Conservation (phyloP, 2,113 vertebrate species). For the Notarius lentiginosus region DNA sequence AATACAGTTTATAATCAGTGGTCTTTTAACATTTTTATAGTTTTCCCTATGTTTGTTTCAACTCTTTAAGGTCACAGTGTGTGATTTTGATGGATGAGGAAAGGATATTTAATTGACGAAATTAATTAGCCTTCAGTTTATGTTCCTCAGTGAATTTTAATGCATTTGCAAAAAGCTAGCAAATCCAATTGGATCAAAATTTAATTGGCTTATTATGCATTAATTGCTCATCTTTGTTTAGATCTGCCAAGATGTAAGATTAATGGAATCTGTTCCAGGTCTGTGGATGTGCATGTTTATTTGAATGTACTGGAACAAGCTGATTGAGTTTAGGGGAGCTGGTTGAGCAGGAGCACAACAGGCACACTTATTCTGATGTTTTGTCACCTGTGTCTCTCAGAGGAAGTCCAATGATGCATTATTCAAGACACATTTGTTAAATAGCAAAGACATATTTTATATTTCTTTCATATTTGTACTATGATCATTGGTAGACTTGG, state of each 20-base stretch:
- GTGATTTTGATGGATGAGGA: background rate
- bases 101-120: background rate
- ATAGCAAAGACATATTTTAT: background rate
- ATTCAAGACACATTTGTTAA: background rate
- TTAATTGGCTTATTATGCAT: background rate
- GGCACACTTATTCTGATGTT: conserved; percentile 20
- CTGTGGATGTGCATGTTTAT: conserved; percentile 46
- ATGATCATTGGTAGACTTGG: background rate
- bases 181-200: background rate
- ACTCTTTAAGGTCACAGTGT: background rate
- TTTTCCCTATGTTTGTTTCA: background rate
- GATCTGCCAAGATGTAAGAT: conserved; percentile 37
- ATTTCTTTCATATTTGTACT: background rate
- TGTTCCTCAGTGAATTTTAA: background rate
- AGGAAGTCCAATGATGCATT: background rate
- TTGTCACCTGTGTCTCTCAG: background rate
- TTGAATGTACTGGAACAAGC: conserved; percentile 40
- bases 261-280: conserved; percentile 38
- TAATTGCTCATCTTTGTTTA: background rate
- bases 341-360: background rate
- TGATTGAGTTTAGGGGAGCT: conserved; percentile 30
- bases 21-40: background rate
- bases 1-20: background rate
- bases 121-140: conserved; percentile 18
- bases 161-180: background rate